Evolutionary conservation across 2,888 invertebrate genomes (phyloP), one percentile per base, ranked within the genome.

Genomic region (Hirtodrosophila trivittata): DNA sequence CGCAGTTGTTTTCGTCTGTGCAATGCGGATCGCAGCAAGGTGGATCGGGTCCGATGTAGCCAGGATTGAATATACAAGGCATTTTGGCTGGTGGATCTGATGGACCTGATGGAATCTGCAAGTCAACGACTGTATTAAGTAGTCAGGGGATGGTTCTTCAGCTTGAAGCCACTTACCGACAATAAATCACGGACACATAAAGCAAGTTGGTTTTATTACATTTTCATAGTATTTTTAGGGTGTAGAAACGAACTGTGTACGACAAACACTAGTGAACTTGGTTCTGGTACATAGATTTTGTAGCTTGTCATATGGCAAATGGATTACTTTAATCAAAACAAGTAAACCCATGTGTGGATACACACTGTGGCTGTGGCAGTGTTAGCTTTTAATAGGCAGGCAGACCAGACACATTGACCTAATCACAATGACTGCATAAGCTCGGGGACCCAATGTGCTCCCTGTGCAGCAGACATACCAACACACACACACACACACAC

Each of bases 1-100:
- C 28, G 18, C 84, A 84, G 1, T 59, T 32, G 0, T 14, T 42
- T n/a, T 28, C 56, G 12, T 42, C 62, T 0, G 25, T 21, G 28
- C 85, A 78, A 0, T 69, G 56, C 21, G 64, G 42, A 51, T 80
- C 76, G 26, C 80, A 85, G 49, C 80, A 75, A 1, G 78, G 86
- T 1, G 83, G 76, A 43, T 54, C 33, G 30, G 75, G 80, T 8
- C 83, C 86, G 50, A 78, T 82, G 12, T 80, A 85, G 26, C 63
- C 86, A 16, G 78, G 78, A 63, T 85, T 85, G 26, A 80, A 85
- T 14, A 62, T 43, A 54, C 51, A 62, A 13, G 75, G 56, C 78
- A 78, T 78, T 35, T 18, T 65, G 54, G 37, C n/a, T n/a, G n/a
- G n/a, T n/a, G n/a, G n/a, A n/a, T n/a, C n/a, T n/a, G n/a, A n/a